Evolutionary conservation across 2,797 vertebrate species (phyloP).

Genomic region (Rhinella marina): DNA sequence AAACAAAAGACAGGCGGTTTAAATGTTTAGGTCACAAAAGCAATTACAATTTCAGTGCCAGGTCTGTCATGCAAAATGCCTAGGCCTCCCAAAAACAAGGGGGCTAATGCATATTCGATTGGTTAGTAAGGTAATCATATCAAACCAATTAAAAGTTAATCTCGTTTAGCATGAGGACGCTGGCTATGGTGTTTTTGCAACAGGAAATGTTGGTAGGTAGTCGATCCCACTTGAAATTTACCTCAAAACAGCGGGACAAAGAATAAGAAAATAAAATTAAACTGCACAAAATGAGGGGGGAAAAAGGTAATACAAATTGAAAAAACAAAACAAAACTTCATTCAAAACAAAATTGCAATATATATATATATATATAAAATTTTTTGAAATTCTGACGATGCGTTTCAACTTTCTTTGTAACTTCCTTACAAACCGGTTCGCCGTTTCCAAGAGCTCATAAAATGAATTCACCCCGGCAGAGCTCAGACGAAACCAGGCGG

Average conservation of each 20-base stretch:
- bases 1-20: neutral
- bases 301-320: slow-evolving; percentile 6
- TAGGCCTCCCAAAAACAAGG: neutral
- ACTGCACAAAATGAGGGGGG: slow-evolving; percentile 19
- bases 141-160: neutral
- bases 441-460: neutral
- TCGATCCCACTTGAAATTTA: neutral
- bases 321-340: neutral
- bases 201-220: neutral
- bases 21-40: slow-evolving; percentile 38
- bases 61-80: slow-evolving; percentile 6
- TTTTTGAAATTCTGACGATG: slow-evolving; percentile 43
- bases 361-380: slow-evolving; percentile 54
- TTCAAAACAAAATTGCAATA: slow-evolving; percentile 42
- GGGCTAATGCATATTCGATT: neutral
- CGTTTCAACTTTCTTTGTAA: slow-evolving; percentile 9
- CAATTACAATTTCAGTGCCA: neutral
- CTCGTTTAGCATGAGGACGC: neutral
- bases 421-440: slow-evolving; percentile 24
- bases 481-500: neutral
- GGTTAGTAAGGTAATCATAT: neutral
- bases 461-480: neutral
- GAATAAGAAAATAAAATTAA: neutral
- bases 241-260: slow-evolving; percentile 13
- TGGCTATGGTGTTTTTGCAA: neutral